A percentile compares a stretch with the other conserved stretches of the same genome.
These are phyloP conservation scores for Myotis findleyi DNA, from an alignment of 2,797 vertebrate species.

Conservation along the genomic window DNA sequence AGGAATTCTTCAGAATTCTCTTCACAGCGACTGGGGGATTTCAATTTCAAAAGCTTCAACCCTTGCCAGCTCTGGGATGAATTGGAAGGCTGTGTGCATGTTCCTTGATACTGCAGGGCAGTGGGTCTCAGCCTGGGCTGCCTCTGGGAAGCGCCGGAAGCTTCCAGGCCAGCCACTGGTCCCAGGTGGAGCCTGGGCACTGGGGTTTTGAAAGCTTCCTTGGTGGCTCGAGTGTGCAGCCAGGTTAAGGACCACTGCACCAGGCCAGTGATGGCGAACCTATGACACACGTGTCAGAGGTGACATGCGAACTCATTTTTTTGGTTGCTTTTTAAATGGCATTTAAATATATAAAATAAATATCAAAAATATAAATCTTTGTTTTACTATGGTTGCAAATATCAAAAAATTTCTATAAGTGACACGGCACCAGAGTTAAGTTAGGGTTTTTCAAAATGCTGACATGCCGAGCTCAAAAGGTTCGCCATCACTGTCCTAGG, in stretches of 20 bases:
- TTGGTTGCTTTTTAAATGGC: too few relatives aligned
- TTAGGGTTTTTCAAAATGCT: too few relatives aligned
- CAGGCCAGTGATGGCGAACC: too few relatives aligned
- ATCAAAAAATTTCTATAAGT: too few relatives aligned
- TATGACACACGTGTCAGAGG: too few relatives aligned
- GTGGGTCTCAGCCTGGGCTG: background rate
- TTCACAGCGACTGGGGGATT: background rate
- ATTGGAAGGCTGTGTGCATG: background rate
- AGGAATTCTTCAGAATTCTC: slow-evolving; percentile 15
- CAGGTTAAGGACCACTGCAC: background rate
- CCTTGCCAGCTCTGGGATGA: background rate
- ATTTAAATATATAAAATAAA: too few relatives aligned
- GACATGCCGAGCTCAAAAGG: too few relatives aligned
- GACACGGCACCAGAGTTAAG: too few relatives aligned
- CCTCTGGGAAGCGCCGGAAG: background rate
- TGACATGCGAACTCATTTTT: too few relatives aligned
- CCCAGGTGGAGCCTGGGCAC: background rate
- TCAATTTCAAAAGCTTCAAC: background rate
- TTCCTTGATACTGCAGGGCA: background rate
- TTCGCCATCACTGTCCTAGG: too few relatives aligned
- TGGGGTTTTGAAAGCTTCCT: background rate
- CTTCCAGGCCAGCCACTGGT: background rate
- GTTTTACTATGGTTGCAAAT: too few relatives aligned
- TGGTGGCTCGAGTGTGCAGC: background rate
- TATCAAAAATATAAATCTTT: too few relatives aligned